Percentiles rank a stretch among this genome's conserved stretches.
Conservation (phyloP, 2,113 vertebrate genomes). For the Rhea americana region DNA sequence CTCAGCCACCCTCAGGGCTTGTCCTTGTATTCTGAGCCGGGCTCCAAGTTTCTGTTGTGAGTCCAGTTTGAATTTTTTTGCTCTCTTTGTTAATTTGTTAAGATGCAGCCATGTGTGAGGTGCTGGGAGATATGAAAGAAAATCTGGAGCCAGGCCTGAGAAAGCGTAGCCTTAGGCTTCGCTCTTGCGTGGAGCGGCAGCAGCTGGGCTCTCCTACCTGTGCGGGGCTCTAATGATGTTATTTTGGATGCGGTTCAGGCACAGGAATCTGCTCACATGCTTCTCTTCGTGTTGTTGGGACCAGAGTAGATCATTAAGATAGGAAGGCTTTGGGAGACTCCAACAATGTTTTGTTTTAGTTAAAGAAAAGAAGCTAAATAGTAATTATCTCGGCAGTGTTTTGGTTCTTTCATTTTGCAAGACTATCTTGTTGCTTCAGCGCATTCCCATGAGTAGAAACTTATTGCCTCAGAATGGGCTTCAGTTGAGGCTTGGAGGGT, state of each 20-base stretch:
- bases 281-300: not conserved
- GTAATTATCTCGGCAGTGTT: not conserved
- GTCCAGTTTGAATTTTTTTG: not conserved
- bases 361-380: not conserved
- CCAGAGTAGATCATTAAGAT: not conserved
- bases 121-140: not conserved
- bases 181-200: not conserved
- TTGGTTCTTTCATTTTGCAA: slow-evolving; percentile 40
- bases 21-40: not conserved
- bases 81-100: slow-evolving; percentile 24
- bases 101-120: not conserved
- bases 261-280: accelerated
- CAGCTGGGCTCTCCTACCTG: not conserved
- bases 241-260: not conserved
- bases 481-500: not conserved
- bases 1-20: not conserved
- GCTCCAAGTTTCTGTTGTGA: not conserved
- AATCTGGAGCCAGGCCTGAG: not conserved
- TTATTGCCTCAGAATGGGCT: not conserved
- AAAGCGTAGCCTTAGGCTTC: not conserved
- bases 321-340: not conserved
- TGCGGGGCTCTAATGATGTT: not conserved
- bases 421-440: not conserved
- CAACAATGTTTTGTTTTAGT: not conserved
- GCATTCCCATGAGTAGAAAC: not conserved